phyloP scores from a whole-genome alignment of 2,888 invertebrate genomes.

The Malthinus flaveolus region DNA sequence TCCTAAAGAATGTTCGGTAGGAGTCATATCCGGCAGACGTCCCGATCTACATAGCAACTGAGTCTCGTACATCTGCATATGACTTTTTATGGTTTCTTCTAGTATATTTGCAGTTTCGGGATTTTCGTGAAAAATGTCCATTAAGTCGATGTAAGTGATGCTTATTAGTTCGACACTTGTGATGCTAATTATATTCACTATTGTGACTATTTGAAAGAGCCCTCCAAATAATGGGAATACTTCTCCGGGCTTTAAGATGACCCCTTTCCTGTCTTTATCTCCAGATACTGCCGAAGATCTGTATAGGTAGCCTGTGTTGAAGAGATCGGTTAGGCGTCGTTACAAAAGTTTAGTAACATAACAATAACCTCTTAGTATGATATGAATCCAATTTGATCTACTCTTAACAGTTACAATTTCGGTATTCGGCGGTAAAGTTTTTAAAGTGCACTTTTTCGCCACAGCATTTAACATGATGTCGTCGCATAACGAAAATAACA shows the following conservation, averaged over 20 bases:
- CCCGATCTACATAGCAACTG: constrained; percentile 21
- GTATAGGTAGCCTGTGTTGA: constrained; percentile 25
- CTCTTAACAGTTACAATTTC: constrained; percentile 6
- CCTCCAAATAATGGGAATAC: constrained; percentile 28
- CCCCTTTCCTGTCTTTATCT: constrained; percentile 21
- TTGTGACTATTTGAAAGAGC: constrained; percentile 23
- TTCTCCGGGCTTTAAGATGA: constrained; percentile 25
- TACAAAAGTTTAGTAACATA: too few species aligned
- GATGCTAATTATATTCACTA: constrained; percentile 18
- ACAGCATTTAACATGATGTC: background rate
- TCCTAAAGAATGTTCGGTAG: constrained; percentile 20
- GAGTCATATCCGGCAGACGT: constrained; percentile 24
- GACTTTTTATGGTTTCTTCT: constrained; percentile 6
- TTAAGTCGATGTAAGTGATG: constrained; percentile 18
- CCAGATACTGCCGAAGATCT: constrained; percentile 26
- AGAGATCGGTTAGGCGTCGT: too few species aligned
- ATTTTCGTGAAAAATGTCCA: constrained; percentile 17
- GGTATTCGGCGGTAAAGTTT: constrained; percentile 23
- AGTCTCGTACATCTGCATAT: constrained; percentile 15
- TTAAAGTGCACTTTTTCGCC: constrained; percentile 11
- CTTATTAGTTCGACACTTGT: constrained; percentile 31
- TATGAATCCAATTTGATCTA: constrained; percentile 11
- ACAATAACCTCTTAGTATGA: constrained; percentile 30
- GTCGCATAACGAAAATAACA: constrained; percentile 21
- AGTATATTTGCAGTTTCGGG: background rate